Evolutionary conservation across 2,113 vertebrate genomes (phyloP).

Genomic region (Meriones unguiculatus): DNA sequence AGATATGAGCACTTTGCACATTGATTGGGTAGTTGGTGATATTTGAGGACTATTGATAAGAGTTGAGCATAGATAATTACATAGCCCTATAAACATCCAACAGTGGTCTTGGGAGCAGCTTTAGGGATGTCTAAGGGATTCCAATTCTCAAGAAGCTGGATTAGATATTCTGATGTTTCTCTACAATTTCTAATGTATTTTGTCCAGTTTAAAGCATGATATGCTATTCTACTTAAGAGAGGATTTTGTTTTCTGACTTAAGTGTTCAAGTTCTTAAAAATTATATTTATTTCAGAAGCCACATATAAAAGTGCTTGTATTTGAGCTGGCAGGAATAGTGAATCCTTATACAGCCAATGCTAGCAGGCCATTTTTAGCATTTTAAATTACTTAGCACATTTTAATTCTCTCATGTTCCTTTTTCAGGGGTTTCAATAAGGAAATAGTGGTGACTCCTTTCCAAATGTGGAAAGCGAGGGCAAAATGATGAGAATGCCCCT

Average conservation of each 20-base stretch:
- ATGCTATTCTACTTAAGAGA: conserved; percentile 57
- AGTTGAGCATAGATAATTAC: not conserved
- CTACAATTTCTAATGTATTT: not conserved
- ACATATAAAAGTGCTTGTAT: conserved; percentile 69
- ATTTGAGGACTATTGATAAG: conserved; percentile 37
- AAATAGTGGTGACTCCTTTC: conserved; percentile 37
- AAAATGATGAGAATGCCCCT: conserved; percentile 14
- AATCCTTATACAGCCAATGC: conserved; percentile 73
- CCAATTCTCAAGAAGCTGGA: not conserved
- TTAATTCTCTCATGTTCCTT: conserved; percentile 73
- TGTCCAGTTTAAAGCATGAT: conserved; percentile 43
- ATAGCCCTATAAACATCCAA: not conserved
- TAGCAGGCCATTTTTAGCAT: conserved; percentile 76
- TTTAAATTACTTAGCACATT: conserved; percentile 78
- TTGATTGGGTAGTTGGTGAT: not conserved
- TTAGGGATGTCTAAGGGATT: not conserved
- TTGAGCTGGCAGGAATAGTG: conserved; percentile 72
- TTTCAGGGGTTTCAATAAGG: conserved; percentile 43
- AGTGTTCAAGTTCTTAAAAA: conserved; percentile 62
- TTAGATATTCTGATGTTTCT: not conserved
- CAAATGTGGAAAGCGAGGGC: conserved; percentile 45
- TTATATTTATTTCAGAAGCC: conserved; percentile 74
- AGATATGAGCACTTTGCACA: conserved; percentile 23
- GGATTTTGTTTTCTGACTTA: conserved; percentile 69
- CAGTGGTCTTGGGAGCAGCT: not conserved